Conservation (phyloP, 2,888 invertebrate species). For the Tinea pellionella region DNA sequence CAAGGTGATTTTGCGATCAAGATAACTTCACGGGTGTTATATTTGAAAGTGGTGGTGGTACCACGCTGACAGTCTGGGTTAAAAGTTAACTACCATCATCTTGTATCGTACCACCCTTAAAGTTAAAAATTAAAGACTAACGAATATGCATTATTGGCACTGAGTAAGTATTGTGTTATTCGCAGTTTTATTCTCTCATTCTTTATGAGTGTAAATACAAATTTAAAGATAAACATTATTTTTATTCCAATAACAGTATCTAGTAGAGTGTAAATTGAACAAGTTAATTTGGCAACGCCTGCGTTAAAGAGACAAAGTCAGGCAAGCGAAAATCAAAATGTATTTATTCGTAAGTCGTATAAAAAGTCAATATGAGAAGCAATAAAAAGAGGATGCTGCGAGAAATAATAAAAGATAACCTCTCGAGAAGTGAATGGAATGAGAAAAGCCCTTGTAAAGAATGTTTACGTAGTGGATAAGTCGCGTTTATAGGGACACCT, state of each 20-base stretch:
- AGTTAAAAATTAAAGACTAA: not conserved
- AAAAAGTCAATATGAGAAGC: slow-evolving; percentile 69
- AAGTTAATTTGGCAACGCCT: slow-evolving; percentile 49
- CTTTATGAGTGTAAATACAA: not conserved
- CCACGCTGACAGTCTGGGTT: no score
- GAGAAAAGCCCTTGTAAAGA: slow-evolving; percentile 61
- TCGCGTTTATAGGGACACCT: slow-evolving; percentile 60
- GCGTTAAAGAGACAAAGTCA: slow-evolving; percentile 46
- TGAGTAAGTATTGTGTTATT: no score
- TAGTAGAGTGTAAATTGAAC: not conserved
- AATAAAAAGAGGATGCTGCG: slow-evolving; percentile 59
- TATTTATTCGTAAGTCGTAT: slow-evolving; percentile 64
- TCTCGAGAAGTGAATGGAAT: slow-evolving; percentile 59
- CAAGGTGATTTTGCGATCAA: no score
- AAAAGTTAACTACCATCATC: no score
- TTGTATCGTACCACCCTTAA: no score
- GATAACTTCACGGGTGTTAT: no score
- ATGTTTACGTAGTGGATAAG: slow-evolving; percentile 67
- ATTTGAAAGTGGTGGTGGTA: no score
- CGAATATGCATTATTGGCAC: no score
- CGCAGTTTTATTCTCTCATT: no score
- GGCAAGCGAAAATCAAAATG: slow-evolving; percentile 64
- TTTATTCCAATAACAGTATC: not conserved
- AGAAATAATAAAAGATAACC: slow-evolving; percentile 68
- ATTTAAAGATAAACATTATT: not conserved